phyloP scores from a whole-genome alignment of 1,140 invertebrate species.

The Harlomillsia oculata region DNA sequence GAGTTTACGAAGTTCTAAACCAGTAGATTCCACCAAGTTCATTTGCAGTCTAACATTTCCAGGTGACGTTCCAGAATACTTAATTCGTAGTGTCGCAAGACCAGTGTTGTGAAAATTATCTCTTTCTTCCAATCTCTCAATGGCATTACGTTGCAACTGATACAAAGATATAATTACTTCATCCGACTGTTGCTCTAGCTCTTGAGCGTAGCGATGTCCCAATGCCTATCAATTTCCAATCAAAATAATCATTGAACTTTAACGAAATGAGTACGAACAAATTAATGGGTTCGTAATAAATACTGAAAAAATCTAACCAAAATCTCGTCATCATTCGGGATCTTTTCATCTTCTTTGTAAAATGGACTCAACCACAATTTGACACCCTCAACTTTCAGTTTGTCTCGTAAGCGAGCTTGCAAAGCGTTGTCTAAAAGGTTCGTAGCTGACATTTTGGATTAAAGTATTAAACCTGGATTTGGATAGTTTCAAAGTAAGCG shows the following conservation, averaged over 20 bases:
- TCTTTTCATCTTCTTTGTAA: slow-evolving; percentile 44
- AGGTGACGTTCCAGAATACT: slow-evolving; percentile 41
- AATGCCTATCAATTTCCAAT: slow-evolving; percentile 46
- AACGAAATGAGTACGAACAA: neutral
- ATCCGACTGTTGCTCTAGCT: slow-evolving; percentile 46
- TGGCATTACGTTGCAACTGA: slow-evolving; percentile 55
- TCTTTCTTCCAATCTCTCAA: slow-evolving; percentile 54
- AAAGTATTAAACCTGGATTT: no score
- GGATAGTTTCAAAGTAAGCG: no score
- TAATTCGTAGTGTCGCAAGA: slow-evolving; percentile 52
- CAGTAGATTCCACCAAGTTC: slow-evolving; percentile 42
- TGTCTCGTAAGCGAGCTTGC: slow-evolving; percentile 44
- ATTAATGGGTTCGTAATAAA: neutral
- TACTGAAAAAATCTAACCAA: slow-evolving; percentile 40
- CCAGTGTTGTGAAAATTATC: slow-evolving; percentile 54
- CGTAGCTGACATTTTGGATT: neutral
- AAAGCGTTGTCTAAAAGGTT: slow-evolving; percentile 26
- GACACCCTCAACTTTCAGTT: slow-evolving; percentile 53
- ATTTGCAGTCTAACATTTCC: slow-evolving; percentile 41
- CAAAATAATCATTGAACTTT: slow-evolving; percentile 15
- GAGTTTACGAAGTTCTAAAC: slow-evolving; percentile 47
- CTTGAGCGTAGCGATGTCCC: slow-evolving; percentile 46
- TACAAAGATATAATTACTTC: slow-evolving; percentile 47
- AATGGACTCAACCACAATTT: slow-evolving; percentile 65
- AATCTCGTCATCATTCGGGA: slow-evolving; percentile 40